Conservation (phyloP, 2,888 invertebrate genomes). For the Dryococelus australis region DNA sequence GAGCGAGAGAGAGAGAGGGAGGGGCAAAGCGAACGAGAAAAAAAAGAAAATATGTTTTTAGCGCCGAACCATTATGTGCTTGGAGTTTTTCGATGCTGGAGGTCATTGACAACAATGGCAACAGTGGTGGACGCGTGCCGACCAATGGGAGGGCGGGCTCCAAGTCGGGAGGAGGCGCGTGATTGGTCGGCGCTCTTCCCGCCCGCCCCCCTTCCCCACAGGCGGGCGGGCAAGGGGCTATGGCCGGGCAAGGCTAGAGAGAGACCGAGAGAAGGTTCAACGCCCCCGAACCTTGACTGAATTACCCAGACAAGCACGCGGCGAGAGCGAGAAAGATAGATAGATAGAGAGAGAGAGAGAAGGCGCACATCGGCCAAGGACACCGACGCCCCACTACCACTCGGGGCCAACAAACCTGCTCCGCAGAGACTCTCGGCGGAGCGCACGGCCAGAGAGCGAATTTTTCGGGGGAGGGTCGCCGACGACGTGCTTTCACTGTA, state of each 20-base stretch:
- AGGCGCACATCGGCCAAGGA: slow-evolving; percentile 73
- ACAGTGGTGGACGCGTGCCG: slow-evolving; percentile 52
- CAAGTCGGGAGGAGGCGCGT: slow-evolving; percentile 28
- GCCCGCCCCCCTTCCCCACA: slow-evolving; percentile 23
- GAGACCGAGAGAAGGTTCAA: slow-evolving; percentile 67
- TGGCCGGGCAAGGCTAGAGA: slow-evolving; percentile 37
- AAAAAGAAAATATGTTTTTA: slow-evolving; percentile 53
- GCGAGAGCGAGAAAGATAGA: slow-evolving; percentile 21
- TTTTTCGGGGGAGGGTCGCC: slow-evolving; percentile 8
- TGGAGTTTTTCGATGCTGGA: slow-evolving; percentile 74
- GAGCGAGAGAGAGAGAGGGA: slow-evolving; percentile 56
- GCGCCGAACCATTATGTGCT: slow-evolving; percentile 57
- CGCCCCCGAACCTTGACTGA: slow-evolving; percentile 88
- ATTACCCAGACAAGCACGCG: slow-evolving; percentile 67
- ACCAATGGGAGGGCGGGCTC: slow-evolving; percentile 39
- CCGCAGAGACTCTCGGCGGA: background rate
- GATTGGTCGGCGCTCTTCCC: slow-evolving; percentile 35
- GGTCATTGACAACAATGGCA: slow-evolving; percentile 78
- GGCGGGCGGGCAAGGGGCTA: slow-evolving; percentile 35
- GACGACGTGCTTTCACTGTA: background rate
- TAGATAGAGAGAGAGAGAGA: slow-evolving; percentile 63
- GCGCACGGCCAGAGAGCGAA: background rate
- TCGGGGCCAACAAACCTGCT: too few relatives aligned
- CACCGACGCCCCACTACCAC: slow-evolving; percentile 53
- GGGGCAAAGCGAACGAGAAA: slow-evolving; percentile 52